A percentile compares a stretch with the other conserved stretches of the same genome.
phyloP scores from a whole-genome alignment of 2,113 vertebrate genomes.

The Pogonocichla stellata region DNA sequence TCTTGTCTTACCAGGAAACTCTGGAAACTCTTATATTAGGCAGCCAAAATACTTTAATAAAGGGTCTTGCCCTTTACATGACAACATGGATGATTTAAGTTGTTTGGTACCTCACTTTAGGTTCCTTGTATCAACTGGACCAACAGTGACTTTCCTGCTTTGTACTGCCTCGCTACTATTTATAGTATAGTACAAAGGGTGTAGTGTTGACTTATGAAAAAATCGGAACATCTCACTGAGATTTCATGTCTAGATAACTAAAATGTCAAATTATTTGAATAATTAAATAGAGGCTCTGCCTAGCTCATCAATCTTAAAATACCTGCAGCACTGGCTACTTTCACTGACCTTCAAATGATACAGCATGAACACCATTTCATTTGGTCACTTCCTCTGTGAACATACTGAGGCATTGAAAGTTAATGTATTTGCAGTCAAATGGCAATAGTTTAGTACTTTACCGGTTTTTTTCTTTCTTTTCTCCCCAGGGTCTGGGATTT shows the following conservation, averaged over 20 bases:
- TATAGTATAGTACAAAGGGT: neutral
- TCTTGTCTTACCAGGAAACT: neutral
- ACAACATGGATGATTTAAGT: neutral
- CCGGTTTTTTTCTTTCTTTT: neutral
- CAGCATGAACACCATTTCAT: neutral
- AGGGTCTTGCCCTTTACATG: neutral
- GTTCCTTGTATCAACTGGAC: neutral
- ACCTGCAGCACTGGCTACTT: neutral
- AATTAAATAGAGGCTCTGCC: neutral
- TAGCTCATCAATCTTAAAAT: neutral
- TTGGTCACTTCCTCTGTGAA: neutral
- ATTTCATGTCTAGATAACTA: neutral
- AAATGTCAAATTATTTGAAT: neutral
- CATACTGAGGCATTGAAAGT: neutral
- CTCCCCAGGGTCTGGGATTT: conserved; percentile 89
- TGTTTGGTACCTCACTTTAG: neutral
- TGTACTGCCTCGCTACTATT: neutral
- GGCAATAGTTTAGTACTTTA: neutral
- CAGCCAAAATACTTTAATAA: neutral
- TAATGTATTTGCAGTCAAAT: neutral
- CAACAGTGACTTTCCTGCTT: neutral
- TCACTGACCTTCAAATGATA: neutral
- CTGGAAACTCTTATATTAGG: neutral
- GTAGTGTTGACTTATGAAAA: neutral
- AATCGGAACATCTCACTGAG: neutral